Evolutionary conservation across 2,797 vertebrate species (phyloP).

Genomic region (Pampus argenteus): DNA sequence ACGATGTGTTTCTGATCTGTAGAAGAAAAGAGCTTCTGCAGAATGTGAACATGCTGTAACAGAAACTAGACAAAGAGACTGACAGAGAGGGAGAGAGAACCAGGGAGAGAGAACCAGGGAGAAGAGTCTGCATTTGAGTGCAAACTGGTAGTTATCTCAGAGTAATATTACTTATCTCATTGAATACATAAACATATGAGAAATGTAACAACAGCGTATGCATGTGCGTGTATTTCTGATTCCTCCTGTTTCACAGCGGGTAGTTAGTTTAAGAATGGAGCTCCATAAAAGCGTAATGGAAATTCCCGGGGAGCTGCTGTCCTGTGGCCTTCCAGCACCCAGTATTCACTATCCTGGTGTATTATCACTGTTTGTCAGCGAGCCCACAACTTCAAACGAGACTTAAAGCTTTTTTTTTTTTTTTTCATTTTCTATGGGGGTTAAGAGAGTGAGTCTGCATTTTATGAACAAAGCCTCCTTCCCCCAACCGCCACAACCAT

Average conservation of each 20-base stretch:
- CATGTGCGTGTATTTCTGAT: conserved; percentile 11
- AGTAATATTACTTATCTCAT: conserved; percentile 42
- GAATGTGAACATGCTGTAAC: conserved; percentile 57
- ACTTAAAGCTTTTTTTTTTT: conserved; percentile 73
- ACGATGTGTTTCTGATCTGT: conserved; percentile 64
- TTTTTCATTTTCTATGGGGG: conserved; percentile 65
- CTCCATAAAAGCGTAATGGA: conserved; percentile 71
- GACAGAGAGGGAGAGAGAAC: conserved; percentile 38
- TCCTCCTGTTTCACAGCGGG: conserved; percentile 70
- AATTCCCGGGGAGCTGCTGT: conserved; percentile 68
- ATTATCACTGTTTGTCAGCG: conserved; percentile 76
- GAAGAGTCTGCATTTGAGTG: conserved; percentile 46
- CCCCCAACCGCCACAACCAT: conserved; percentile 43
- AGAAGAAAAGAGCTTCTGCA: conserved; percentile 59
- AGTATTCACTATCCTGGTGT: conserved; percentile 55
- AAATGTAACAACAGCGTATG: conserved; percentile 38
- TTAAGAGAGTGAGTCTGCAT: conserved; percentile 63
- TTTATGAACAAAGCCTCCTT: conserved; percentile 75
- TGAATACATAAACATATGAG: conserved; percentile 26
- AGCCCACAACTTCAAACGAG: conserved; percentile 70
- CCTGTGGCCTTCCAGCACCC: conserved; percentile 64
- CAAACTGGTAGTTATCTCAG: conserved; percentile 42
- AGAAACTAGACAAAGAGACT: conserved; percentile 55
- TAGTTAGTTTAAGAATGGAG: conserved; percentile 59
- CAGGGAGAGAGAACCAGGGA: conserved; percentile 13